phyloP scores from a whole-genome alignment of 2,888 invertebrate genomes.

The Drosophila leonis region DNA sequence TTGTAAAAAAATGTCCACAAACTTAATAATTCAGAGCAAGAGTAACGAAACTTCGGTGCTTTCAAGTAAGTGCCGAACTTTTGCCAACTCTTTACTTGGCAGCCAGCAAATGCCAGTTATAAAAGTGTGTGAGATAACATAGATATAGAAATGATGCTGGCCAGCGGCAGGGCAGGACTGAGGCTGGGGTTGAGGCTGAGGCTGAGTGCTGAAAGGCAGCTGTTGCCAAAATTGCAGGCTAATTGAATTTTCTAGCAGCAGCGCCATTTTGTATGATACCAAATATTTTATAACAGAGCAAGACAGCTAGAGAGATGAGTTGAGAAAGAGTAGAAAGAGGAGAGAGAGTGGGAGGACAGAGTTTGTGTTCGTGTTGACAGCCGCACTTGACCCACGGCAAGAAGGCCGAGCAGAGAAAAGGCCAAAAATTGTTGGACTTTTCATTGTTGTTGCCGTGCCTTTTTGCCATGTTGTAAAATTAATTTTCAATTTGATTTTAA shows the following conservation, averaged over 20 bases:
- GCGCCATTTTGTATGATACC: constrained; percentile 79
- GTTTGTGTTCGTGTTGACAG: constrained; percentile 45
- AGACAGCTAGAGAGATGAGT: constrained; percentile 3
- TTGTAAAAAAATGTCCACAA: no score
- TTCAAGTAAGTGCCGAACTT: constrained; percentile 9
- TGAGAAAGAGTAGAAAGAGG: background rate
- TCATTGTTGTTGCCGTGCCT: constrained; percentile 44
- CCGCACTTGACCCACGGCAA: constrained; percentile 53
- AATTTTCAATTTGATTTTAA: constrained; percentile 85
- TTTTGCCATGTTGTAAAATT: constrained; percentile 82
- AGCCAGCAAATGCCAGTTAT: constrained; percentile 18
- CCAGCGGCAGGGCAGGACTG: constrained; percentile 7
- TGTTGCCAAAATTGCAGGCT: constrained; percentile 79
- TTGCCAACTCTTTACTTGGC: constrained; percentile 20
- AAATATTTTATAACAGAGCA: constrained; percentile 70
- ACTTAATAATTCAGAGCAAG: background rate
- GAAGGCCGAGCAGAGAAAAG: constrained; percentile 38
- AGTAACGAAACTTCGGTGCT: constrained; percentile 7
- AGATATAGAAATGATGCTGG: background rate
- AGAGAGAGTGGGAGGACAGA: constrained; percentile 6
- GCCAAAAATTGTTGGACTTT: constrained; percentile 51
- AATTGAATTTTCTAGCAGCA: constrained; percentile 81
- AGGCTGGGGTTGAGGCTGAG: constrained; percentile 39
- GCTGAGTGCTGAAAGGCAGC: constrained; percentile 70
- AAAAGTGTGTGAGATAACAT: constrained; percentile 10